Percentiles rank a stretch among this genome's conserved stretches.
Conservation (phyloP, 2,888 invertebrate genomes). For the Heliconius cydno region DNA sequence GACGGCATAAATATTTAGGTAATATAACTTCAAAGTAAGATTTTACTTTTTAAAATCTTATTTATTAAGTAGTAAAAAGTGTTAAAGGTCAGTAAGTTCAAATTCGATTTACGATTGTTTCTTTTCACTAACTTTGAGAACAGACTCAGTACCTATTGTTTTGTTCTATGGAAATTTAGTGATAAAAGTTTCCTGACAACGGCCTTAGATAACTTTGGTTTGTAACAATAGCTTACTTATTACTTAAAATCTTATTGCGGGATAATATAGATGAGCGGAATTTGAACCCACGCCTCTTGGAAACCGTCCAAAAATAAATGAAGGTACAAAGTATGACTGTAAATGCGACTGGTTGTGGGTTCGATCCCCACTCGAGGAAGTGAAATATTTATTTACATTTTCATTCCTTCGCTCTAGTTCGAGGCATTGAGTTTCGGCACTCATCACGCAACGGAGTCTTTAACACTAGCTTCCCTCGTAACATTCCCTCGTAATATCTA, state of each 20-base stretch:
- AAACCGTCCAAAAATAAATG: too few species aligned
- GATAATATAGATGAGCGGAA: too few species aligned
- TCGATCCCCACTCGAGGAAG: too few species aligned
- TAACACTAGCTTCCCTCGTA: too few species aligned
- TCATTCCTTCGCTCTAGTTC: too few species aligned
- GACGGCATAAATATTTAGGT: neutral
- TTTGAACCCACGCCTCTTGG: too few species aligned
- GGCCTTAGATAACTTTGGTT: conserved; percentile 14
- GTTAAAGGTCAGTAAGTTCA: neutral
- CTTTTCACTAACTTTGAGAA: conserved; percentile 10
- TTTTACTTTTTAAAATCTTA: conserved; percentile 11
- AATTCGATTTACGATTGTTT: conserved; percentile 28
- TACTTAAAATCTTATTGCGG: neutral
- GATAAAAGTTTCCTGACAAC: conserved; percentile 4
- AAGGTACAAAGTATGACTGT: too few species aligned
- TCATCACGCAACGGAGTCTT: too few species aligned
- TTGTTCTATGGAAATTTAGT: conserved; percentile 26
- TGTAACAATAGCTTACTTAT: conserved; percentile 8
- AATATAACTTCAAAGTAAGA: neutral
- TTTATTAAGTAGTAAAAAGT: conserved; percentile 5
- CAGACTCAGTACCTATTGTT: conserved; percentile 4
- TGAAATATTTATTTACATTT: too few species aligned
- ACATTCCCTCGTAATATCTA: too few species aligned
- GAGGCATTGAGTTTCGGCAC: too few species aligned
- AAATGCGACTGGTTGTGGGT: too few species aligned